Evolutionary conservation across 1,140 invertebrate genomes (phyloP).

Genomic region (Drosophila saltans): DNA sequence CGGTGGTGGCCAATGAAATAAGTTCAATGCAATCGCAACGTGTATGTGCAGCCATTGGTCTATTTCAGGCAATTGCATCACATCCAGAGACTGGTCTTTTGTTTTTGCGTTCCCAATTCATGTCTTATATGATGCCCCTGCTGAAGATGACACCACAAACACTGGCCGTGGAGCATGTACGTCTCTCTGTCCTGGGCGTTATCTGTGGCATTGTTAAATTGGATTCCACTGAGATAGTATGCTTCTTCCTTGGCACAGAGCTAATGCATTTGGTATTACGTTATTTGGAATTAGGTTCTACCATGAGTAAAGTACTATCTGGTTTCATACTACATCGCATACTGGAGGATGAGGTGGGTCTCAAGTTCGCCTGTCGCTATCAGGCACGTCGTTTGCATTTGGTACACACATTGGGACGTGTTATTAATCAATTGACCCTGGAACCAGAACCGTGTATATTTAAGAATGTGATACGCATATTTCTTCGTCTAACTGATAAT

Average conservation of each 20-base stretch:
- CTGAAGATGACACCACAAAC: slow-evolving; percentile 38
- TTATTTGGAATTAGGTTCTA: slow-evolving; percentile 34
- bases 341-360: slow-evolving; percentile 29
- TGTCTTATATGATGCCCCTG: slow-evolving; percentile 39
- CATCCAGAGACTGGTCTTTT: slow-evolving; percentile 28
- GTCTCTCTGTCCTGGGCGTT: slow-evolving; percentile 39
- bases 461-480: slow-evolving; percentile 98
- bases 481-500: slow-evolving; percentile 97
- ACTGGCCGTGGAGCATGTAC: slow-evolving; percentile 34
- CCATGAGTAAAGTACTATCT: slow-evolving; percentile 36
- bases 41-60: slow-evolving; percentile 45
- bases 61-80: slow-evolving; percentile 37
- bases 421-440: slow-evolving; percentile 97
- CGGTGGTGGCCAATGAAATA: slow-evolving; percentile 20
- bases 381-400: slow-evolving; percentile 32
- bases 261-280: slow-evolving; percentile 33
- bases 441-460: slow-evolving; percentile 96
- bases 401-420: slow-evolving; percentile 88
- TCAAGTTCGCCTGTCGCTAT: slow-evolving; percentile 32
- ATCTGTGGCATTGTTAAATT: slow-evolving; percentile 36
- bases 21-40: slow-evolving; percentile 34
- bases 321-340: slow-evolving; percentile 36
- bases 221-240: slow-evolving; percentile 30
- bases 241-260: slow-evolving; percentile 32
- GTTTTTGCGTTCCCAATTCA: slow-evolving; percentile 37